Evolutionary conservation across 2,113 vertebrate species (phyloP).

Genomic region (Mugil cephalus): DNA sequence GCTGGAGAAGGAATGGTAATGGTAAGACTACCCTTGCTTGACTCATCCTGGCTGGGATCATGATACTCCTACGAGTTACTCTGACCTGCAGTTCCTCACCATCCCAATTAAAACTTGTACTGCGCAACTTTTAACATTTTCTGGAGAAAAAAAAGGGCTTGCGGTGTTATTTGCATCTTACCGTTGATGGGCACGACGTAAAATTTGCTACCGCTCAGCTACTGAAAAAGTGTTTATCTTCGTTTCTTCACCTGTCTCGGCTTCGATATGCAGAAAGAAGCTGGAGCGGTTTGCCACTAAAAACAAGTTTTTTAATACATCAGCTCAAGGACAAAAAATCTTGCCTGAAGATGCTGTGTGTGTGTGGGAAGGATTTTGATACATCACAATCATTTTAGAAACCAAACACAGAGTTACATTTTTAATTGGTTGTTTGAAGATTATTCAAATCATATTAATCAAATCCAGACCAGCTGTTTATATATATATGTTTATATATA

Average conservation of each 20-base stretch:
- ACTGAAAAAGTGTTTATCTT: background rate
- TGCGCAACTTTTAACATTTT: conserved; percentile 34
- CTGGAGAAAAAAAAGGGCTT: background rate
- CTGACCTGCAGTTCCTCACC: conserved; percentile 11
- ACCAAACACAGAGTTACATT: no score
- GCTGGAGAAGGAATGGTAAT: conserved; percentile 79
- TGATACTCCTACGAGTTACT: conserved; percentile 53
- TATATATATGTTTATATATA: no score
- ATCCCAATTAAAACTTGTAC: conserved; percentile 25
- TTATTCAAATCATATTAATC: no score
- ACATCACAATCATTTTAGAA: no score
- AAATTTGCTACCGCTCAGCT: background rate
- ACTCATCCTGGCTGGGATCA: conserved; percentile 71
- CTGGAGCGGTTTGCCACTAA: background rate
- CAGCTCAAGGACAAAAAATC: no score
- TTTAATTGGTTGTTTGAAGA: no score
- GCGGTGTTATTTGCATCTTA: conserved; percentile 7
- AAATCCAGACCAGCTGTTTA: no score
- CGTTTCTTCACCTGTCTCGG: background rate
- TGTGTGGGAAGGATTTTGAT: no score
- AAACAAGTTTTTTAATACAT: no score
- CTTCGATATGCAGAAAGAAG: background rate
- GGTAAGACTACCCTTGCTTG: conserved; percentile 79
- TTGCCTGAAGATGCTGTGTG: no score
- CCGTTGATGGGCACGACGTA: background rate